A percentile compares a stretch with the other conserved stretches of the same genome.
phyloP scores from a whole-genome alignment of 1,140 invertebrate species.

The Lasioglossum baleicum region DNA sequence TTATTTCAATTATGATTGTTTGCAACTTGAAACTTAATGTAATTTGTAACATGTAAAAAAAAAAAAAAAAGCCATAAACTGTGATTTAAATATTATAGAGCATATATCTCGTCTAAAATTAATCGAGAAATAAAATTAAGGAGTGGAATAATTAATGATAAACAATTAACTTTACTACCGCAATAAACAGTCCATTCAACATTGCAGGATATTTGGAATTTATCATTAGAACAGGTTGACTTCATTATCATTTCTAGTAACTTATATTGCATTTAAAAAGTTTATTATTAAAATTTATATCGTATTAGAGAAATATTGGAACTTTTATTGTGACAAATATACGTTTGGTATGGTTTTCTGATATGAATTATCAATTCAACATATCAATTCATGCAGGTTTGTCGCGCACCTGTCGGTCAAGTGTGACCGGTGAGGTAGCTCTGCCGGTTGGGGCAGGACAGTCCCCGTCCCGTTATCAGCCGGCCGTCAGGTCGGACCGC shows the following conservation, averaged over 20 bases:
- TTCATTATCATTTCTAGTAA: background rate
- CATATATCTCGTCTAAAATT: constrained; percentile 93
- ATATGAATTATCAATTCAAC: constrained; percentile 97
- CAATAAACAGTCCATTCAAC: constrained; percentile 90
- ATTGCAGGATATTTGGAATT: constrained; percentile 90
- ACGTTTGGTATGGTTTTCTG: constrained; percentile 98
- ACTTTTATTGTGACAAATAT: constrained; percentile 97
- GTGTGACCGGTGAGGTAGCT: too few relatives aligned
- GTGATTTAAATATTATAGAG: constrained; percentile 85
- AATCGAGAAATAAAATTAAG: constrained; percentile 97
- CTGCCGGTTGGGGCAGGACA: too few relatives aligned
- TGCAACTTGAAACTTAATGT: too few relatives aligned
- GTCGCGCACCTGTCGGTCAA: too few relatives aligned
- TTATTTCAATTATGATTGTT: too few relatives aligned
- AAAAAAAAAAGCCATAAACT: too few relatives aligned
- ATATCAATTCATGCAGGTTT: constrained; percentile 97
- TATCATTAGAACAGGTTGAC: constrained; percentile 92
- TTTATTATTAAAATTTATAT: constrained; percentile 78
- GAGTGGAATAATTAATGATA: constrained; percentile 93
- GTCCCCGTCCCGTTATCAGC: too few relatives aligned
- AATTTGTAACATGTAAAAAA: too few relatives aligned
- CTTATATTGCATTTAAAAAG: background rate
- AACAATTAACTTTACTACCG: constrained; percentile 91
- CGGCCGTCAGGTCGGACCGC: too few relatives aligned
- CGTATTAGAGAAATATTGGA: constrained; percentile 95